These are phyloP conservation scores for Caenorhabditis doughertyi DNA, from an alignment of 2,888 invertebrate genomes.

Conservation along the genomic window DNA sequence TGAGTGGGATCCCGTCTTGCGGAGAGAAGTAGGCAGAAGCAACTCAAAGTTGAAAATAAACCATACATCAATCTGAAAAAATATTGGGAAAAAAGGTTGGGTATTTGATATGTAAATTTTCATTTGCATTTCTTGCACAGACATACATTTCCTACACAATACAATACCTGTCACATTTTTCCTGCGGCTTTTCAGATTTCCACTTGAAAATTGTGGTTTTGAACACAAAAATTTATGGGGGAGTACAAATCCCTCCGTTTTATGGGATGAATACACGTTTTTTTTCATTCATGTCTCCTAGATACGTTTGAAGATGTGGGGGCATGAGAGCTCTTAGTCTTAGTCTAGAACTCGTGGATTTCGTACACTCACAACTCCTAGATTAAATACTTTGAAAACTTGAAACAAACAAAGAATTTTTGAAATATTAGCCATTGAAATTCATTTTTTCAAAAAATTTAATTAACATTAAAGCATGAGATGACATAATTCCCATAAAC, in stretches of 20 bases:
- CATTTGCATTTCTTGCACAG: neutral
- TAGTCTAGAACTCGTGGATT: neutral
- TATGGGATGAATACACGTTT: neutral
- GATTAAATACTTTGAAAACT: too few relatives aligned
- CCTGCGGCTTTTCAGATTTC: neutral
- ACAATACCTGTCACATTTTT: conserved; percentile 13
- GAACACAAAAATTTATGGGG: conserved; percentile 10
- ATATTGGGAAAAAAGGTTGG: neutral
- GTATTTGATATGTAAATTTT: conserved; percentile 45
- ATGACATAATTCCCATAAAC: too few relatives aligned
- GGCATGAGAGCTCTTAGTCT: neutral
- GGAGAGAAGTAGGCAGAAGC: neutral
- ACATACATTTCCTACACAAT: conserved; percentile 7
- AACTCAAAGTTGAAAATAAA: neutral
- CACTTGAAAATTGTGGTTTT: neutral
- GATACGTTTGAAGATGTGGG: conserved; percentile 20
- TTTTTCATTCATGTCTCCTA: conserved; percentile 28
- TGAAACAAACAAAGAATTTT: too few relatives aligned
- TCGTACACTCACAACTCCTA: too few relatives aligned
- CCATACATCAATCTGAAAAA: conserved; percentile 34
- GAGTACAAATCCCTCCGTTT: conserved; percentile 13
- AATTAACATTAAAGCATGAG: too few relatives aligned
- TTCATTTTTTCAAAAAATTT: too few relatives aligned
- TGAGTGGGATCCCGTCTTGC: conserved; percentile 42
- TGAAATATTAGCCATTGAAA: too few relatives aligned